Evolutionary conservation across 2,888 invertebrate species (phyloP).

Genomic region (Macrosiphum euphorbiae): DNA sequence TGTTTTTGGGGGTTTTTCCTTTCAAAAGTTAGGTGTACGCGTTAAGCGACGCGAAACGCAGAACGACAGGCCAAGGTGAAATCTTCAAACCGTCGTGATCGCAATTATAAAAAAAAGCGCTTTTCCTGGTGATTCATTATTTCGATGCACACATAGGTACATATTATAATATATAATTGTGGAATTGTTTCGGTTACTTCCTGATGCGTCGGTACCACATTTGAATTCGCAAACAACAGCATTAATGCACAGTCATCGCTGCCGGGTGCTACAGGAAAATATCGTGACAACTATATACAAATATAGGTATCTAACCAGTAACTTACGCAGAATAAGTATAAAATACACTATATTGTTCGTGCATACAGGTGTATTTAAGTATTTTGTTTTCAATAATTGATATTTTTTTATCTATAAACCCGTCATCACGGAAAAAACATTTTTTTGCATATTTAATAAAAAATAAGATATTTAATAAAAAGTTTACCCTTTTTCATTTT

Average conservation of each 20-base stretch:
- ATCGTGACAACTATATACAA: neutral
- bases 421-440: neutral
- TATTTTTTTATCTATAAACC: neutral
- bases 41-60: neutral
- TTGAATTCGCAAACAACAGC: neutral
- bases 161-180: neutral
- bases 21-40: neutral
- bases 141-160: neutral
- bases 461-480: neutral
- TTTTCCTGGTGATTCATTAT: constrained; percentile 3
- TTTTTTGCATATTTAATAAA: no score
- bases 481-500: neutral
- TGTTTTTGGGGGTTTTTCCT: neutral
- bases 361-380: no score
- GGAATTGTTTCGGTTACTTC: neutral
- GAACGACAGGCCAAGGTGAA: neutral
- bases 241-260: neutral
- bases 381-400: neutral
- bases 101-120: neutral
- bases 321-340: neutral
- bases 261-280: neutral
- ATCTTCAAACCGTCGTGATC: neutral
- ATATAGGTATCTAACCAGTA: neutral
- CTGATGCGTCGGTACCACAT: neutral
- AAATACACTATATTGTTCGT: neutral